Percentiles rank a stretch among this genome's conserved stretches.
These are phyloP conservation scores for Caradrina clavipalpis DNA, from an alignment of 2,888 invertebrate genomes.

Conservation along the genomic window DNA sequence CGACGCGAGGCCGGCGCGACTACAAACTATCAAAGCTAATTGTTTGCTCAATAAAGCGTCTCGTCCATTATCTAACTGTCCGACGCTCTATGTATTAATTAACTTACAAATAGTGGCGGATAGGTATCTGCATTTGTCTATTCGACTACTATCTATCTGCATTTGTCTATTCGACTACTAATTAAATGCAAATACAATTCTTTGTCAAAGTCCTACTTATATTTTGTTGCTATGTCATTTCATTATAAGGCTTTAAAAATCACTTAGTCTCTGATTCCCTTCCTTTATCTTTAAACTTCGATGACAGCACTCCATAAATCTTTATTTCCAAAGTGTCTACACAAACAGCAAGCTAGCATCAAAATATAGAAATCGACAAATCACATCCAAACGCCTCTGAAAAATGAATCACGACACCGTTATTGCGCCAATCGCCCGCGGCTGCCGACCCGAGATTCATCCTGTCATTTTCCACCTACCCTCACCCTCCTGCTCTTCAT, in stretches of 20 bases:
- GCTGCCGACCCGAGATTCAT: conserved; percentile 74
- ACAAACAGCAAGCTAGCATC: conserved; percentile 45
- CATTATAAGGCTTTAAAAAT: not conserved
- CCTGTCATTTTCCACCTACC: conserved; percentile 77
- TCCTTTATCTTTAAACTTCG: not conserved
- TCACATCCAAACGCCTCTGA: conserved; percentile 61
- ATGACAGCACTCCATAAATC: conserved; percentile 45
- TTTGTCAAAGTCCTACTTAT: not conserved
- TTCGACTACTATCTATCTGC: too few species aligned
- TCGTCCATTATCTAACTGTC: conserved; percentile 34
- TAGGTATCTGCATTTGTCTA: not conserved
- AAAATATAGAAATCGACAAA: conserved; percentile 65
- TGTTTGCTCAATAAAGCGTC: conserved; percentile 49
- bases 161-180: not conserved
- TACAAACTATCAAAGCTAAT: conserved; percentile 57
- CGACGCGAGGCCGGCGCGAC: conserved; percentile 43
- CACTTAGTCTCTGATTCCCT: not conserved
- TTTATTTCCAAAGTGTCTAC: conserved; percentile 17
- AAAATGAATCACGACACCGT: conserved; percentile 79
- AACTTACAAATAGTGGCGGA: conserved; percentile 17
- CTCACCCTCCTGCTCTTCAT: conserved; percentile 74
- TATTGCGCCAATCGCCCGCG: conserved; percentile 77
- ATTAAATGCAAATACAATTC: not conserved
- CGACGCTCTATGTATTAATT: conserved; percentile 20
- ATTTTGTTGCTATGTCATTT: not conserved